A percentile compares a stretch with the other conserved stretches of the same genome.
Evolutionary conservation across 2,888 invertebrate species (phyloP).

Genomic region (Osmoderma eremita): DNA sequence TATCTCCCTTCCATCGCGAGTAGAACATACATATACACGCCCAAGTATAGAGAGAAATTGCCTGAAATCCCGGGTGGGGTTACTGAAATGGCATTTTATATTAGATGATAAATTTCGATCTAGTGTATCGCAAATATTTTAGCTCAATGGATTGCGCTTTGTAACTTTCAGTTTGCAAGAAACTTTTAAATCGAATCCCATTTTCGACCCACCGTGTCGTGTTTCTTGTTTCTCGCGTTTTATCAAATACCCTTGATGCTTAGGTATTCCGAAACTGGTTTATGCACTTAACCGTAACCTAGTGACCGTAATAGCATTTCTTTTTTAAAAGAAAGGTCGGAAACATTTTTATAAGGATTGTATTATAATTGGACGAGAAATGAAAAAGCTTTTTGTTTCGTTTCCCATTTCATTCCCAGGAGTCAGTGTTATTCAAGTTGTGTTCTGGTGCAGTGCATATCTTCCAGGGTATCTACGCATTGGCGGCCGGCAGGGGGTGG

Average conservation of each 20-base stretch:
- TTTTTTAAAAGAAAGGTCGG: too few species aligned
- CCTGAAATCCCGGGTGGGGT: constrained; percentile 6
- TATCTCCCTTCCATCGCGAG: too few species aligned
- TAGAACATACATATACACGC: neutral
- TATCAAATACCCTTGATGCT: neutral
- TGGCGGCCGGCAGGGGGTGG: too few species aligned
- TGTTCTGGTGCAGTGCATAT: too few species aligned
- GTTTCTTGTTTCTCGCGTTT: constrained; percentile 10
- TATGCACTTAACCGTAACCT: neutral
- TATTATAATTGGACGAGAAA: neutral
- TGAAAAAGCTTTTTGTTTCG: too few species aligned
- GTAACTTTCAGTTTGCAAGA: constrained; percentile 12
- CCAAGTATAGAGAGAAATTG: constrained; percentile 3
- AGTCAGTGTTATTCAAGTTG: too few species aligned
- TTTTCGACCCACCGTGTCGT: constrained; percentile 4
- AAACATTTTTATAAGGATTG: too few species aligned
- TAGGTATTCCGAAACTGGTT: neutral
- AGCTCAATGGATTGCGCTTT: constrained; percentile 12
- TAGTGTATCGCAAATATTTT: constrained; percentile 22
- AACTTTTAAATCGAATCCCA: constrained; percentile 23
- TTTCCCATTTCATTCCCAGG: too few species aligned
- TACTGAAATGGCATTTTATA: constrained; percentile 6
- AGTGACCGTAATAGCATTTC: neutral
- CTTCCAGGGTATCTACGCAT: too few species aligned
- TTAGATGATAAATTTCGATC: constrained; percentile 24